These are phyloP conservation scores for Akabosia matsudoensis DNA, from an alignment of 1,140 invertebrate genomes.

Conservation along the genomic window DNA sequence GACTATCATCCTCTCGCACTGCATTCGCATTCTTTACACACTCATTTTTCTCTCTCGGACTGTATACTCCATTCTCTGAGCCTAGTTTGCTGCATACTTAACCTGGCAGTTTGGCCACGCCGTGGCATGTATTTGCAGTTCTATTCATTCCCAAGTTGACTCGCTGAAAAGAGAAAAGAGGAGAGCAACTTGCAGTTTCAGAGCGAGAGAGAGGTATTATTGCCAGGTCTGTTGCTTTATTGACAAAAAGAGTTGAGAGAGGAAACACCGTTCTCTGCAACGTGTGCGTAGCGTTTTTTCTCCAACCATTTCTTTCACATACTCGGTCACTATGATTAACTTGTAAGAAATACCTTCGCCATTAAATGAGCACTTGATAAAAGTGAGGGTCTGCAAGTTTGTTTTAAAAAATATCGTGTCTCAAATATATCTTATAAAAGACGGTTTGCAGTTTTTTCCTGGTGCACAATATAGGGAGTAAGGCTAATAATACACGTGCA, in stretches of 20 bases:
- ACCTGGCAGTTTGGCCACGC: too few relatives aligned
- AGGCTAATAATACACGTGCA: too few relatives aligned
- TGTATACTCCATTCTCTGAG: too few relatives aligned
- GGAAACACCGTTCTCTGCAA: background rate
- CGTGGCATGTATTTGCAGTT: background rate
- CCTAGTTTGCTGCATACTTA: too few relatives aligned
- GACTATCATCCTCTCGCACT: background rate
- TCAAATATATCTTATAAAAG: too few relatives aligned
- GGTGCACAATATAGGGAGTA: too few relatives aligned
- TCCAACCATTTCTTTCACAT: background rate
- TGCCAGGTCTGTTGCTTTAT: background rate
- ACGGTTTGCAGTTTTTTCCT: too few relatives aligned
- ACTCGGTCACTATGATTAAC: too few relatives aligned
- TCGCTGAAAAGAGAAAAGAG: background rate
- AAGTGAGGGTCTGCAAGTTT: too few relatives aligned
- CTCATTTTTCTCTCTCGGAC: background rate
- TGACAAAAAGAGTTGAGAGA: background rate
- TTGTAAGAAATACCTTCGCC: too few relatives aligned
- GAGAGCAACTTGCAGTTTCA: background rate
- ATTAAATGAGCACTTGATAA: too few relatives aligned
- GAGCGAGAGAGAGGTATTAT: background rate
- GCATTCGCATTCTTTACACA: conserved; percentile 14
- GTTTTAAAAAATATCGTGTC: too few relatives aligned
- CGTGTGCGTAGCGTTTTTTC: background rate
- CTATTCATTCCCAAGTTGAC: background rate